A percentile compares a stretch with the other conserved stretches of the same genome.
These are phyloP conservation scores for Drosophila melanocephala DNA, from an alignment of 2,888 invertebrate genomes.

Conservation along the genomic window DNA sequence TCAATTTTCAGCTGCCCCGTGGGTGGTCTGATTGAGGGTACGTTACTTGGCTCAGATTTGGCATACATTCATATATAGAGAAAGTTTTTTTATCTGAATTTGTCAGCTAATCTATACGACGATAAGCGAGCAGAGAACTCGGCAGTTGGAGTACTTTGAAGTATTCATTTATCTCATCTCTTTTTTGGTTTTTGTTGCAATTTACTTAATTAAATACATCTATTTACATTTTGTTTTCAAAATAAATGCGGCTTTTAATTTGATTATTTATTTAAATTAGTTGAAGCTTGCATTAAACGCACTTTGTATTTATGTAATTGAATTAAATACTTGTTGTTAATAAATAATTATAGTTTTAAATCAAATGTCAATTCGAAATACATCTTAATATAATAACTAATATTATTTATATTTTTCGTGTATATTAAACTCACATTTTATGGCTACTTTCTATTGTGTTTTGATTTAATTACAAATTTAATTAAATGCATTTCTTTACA, in stretches of 20 bases:
- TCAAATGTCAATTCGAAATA: not conserved
- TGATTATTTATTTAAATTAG: not conserved
- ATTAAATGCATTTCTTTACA: not conserved
- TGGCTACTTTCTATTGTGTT: not conserved
- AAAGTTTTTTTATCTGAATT: conserved; percentile 43
- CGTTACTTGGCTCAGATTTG: conserved; percentile 3
- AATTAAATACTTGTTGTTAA: not conserved
- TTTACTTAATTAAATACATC: not conserved
- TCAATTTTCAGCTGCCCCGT: conserved; percentile 55
- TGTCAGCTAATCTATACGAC: conserved; percentile 54
- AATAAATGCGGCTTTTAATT: not conserved
- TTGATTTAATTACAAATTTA: not conserved
- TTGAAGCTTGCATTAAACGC: not conserved
- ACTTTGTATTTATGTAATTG: not conserved
- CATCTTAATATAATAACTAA: not conserved
- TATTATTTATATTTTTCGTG: not conserved
- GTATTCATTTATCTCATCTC: not conserved
- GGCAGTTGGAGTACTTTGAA: conserved; percentile 10
- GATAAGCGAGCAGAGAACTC: conserved; percentile 18
- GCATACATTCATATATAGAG: not conserved
- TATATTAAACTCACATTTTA: not conserved
- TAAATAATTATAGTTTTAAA: not conserved
- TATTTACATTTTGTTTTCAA: not conserved
- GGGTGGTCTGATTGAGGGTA: conserved; percentile 68
- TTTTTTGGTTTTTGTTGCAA: not conserved